phyloP scores from a whole-genome alignment of 2,888 invertebrate genomes.

The Gisinianus flammeolus region DNA sequence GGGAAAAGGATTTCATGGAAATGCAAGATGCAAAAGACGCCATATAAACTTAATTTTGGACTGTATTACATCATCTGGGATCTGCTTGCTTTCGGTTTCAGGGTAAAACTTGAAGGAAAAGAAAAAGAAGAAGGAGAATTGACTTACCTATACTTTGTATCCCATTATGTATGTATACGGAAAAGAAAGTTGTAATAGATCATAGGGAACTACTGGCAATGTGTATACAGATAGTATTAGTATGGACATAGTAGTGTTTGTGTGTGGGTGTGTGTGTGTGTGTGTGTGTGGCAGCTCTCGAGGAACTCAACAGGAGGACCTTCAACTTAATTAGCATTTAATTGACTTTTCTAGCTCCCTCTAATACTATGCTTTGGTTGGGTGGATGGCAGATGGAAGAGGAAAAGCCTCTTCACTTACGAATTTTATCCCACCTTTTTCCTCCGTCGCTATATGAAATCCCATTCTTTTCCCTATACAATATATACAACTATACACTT shows the following conservation, averaged over 20 bases:
- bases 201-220: no score
- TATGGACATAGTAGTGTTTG: no score
- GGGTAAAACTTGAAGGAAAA: neutral
- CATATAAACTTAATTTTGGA: no score
- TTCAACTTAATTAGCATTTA: conserved; percentile 53
- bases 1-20: no score
- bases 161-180: neutral
- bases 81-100: neutral
- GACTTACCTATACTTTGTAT: neutral
- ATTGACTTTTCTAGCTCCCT: conserved; percentile 45
- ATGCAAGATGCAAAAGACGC: no score
- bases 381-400: neutral
- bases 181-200: neutral
- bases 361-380: neutral
- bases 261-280: no score
- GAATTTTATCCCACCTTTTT: neutral
- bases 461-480: neutral
- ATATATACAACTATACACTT: neutral
- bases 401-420: neutral
- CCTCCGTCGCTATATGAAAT: neutral
- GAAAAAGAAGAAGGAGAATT: neutral
- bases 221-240: no score
- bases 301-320: conserved; percentile 48
- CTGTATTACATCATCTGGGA: neutral
- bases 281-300: neutral